Evolutionary conservation across 2,113 vertebrate genomes (phyloP).

Genomic region (Pseudopodoces humilis): DNA sequence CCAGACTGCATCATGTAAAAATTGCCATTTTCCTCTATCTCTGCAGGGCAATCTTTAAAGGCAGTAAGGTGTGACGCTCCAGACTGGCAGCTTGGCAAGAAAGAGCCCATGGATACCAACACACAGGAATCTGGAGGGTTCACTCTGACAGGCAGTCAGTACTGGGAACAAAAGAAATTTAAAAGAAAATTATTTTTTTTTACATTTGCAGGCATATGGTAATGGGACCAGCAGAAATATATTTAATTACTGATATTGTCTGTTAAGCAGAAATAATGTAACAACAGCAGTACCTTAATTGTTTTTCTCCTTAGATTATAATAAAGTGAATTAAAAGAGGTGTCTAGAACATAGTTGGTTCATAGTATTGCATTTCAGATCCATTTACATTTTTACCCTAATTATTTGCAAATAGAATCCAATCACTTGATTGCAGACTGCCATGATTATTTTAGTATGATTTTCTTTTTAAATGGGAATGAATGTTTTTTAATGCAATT

Average conservation of each 20-base stretch:
- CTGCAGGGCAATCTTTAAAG: conserved; percentile 99
- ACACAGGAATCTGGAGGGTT: conserved; percentile 86
- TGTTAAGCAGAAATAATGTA: conserved; percentile 63
- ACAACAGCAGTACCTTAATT: conserved; percentile 60
- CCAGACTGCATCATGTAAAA: conserved; percentile 94
- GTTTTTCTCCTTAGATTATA: conserved; percentile 35
- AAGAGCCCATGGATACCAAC: conserved; percentile 90
- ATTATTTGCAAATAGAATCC: not conserved
- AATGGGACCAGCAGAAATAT: conserved; percentile 78
- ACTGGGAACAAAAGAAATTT: conserved; percentile 78
- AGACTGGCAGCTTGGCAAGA: conserved; percentile 99
- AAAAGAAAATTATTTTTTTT: conserved; percentile 69
- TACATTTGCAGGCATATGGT: conserved; percentile 81
- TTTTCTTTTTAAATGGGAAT: not conserved
- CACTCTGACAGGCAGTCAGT: conserved; percentile 78
- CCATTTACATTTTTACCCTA: not conserved
- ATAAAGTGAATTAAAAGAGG: conserved; percentile 46
- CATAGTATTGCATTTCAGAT: not conserved
- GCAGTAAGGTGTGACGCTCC: conserved; percentile 99
- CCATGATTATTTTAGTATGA: not conserved
- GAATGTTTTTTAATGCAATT: not conserved
- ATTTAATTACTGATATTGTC: conserved; percentile 78
- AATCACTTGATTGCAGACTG: not conserved
- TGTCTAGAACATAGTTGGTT: not conserved
- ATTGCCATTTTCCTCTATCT: conserved; percentile 90